These are phyloP conservation scores for Carcina quercana DNA, from an alignment of 2,888 invertebrate genomes.

Conservation along the genomic window DNA sequence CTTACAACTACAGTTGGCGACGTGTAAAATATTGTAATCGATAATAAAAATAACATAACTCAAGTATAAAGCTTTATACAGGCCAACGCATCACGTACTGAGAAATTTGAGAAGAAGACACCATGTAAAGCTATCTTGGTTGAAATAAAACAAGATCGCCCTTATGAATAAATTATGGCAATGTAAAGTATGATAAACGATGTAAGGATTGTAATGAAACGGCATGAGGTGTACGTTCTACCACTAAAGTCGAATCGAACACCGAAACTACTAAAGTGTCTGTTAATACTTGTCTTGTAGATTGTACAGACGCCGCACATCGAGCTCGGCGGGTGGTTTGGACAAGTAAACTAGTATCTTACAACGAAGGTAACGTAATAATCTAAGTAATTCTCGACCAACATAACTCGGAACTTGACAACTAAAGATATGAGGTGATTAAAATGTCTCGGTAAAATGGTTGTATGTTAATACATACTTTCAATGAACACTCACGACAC, in stretches of 20 bases:
- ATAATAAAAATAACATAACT: slow-evolving; percentile 60
- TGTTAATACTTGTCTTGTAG: slow-evolving; percentile 35
- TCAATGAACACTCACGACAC: slow-evolving; percentile 65
- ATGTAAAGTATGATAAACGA: slow-evolving; percentile 72
- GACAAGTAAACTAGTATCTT: slow-evolving; percentile 64
- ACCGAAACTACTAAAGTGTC: background rate
- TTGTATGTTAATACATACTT: slow-evolving; percentile 43
- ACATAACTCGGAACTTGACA: background rate
- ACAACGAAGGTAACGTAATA: slow-evolving; percentile 62
- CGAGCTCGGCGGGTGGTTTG: slow-evolving; percentile 64
- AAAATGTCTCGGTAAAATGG: slow-evolving; percentile 35
- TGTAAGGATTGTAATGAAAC: slow-evolving; percentile 66
- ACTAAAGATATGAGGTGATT: background rate
- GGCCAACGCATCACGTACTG: slow-evolving; percentile 60
- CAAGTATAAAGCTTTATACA: slow-evolving; percentile 49
- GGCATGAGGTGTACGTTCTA: slow-evolving; percentile 50
- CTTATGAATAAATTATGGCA: slow-evolving; percentile 69
- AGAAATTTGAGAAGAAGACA: slow-evolving; percentile 65
- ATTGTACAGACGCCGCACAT: slow-evolving; percentile 60
- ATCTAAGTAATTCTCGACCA: slow-evolving; percentile 55
- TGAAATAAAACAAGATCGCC: slow-evolving; percentile 59
- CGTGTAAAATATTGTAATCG: slow-evolving; percentile 67
- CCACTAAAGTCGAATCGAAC: slow-evolving; percentile 24
- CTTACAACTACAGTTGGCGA: slow-evolving; percentile 55
- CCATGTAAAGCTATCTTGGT: slow-evolving; percentile 56